phyloP scores from a whole-genome alignment of 2,888 invertebrate genomes.

The Cremastinae sp. region DNA sequence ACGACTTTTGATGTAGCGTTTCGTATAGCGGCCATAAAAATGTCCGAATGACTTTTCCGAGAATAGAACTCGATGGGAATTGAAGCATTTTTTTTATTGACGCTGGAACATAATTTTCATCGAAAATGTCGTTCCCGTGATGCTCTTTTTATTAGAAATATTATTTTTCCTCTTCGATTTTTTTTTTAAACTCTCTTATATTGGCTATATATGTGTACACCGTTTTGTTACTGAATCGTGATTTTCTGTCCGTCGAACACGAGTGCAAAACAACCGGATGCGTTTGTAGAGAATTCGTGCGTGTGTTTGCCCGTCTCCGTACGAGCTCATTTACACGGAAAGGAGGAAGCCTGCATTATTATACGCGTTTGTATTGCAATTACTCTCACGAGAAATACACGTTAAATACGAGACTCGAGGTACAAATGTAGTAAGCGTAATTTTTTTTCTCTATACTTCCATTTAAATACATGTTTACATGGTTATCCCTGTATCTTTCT shows the following conservation, averaged over 20 bases:
- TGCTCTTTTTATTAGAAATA: not conserved
- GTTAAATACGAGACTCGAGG: slow-evolving; percentile 41
- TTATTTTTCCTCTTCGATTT: not conserved
- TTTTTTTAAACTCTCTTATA: too few species aligned
- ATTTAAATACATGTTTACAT: too few species aligned
- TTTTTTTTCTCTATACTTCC: too few species aligned
- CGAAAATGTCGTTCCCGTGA: too few species aligned
- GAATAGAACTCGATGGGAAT: too few species aligned
- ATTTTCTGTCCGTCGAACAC: slow-evolving; percentile 18
- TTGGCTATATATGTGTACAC: not conserved
- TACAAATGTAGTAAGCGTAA: not conserved
- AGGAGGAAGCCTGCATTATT: slow-evolving; percentile 56
- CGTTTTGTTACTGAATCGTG: not conserved
- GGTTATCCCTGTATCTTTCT: too few species aligned
- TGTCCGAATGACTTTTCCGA: not conserved
- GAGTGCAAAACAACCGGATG: slow-evolving; percentile 51
- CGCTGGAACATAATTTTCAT: too few species aligned
- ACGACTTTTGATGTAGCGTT: slow-evolving; percentile 5
- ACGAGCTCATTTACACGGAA: slow-evolving; percentile 59
- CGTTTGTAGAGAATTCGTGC: slow-evolving; percentile 36
- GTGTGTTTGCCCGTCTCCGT: not conserved
- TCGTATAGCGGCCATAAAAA: slow-evolving; percentile 5
- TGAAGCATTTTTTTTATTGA: too few species aligned
- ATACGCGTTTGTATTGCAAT: slow-evolving; percentile 49
- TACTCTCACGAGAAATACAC: slow-evolving; percentile 53